These are phyloP conservation scores for Manacus vitellinus DNA, from an alignment of 2,113 vertebrate genomes.

Conservation along the genomic window DNA sequence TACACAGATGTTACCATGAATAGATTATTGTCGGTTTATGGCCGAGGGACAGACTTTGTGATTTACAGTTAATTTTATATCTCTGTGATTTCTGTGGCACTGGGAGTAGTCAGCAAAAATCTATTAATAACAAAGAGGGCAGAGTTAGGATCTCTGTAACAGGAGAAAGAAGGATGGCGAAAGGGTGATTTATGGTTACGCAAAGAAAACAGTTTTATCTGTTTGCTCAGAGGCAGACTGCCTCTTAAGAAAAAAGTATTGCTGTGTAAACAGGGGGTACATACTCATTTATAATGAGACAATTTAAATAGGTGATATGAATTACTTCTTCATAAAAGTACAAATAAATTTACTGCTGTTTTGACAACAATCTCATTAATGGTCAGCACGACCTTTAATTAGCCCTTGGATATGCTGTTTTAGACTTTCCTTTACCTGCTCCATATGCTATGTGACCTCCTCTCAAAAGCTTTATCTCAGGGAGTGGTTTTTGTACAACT, in stretches of 20 bases:
- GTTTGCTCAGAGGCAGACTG: background rate
- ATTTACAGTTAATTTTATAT: constrained; percentile 21
- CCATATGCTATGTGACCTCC: accelerated
- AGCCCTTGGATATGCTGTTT: background rate
- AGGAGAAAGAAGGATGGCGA: background rate
- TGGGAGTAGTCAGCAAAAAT: constrained; percentile 13
- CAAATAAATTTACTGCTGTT: background rate
- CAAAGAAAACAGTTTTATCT: background rate
- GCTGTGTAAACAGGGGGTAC: background rate
- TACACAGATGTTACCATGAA: background rate
- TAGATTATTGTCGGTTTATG: constrained; percentile 54
- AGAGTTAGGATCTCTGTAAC: background rate
- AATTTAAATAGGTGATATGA: background rate
- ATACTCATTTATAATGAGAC: background rate
- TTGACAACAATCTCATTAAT: background rate
- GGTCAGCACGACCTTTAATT: background rate
- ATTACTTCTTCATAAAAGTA: background rate
- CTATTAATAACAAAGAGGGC: constrained; percentile 8
- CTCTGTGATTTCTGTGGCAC: background rate
- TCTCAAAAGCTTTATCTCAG: background rate
- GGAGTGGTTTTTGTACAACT: background rate
- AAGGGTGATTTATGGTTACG: background rate
- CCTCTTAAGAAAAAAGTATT: constrained; percentile 10
- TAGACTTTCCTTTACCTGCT: background rate
- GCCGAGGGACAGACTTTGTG: background rate